A percentile compares a stretch with the other conserved stretches of the same genome.
Conservation (phyloP, 1,140 invertebrate genomes). For the Drosophila sulfurigaster region DNA sequence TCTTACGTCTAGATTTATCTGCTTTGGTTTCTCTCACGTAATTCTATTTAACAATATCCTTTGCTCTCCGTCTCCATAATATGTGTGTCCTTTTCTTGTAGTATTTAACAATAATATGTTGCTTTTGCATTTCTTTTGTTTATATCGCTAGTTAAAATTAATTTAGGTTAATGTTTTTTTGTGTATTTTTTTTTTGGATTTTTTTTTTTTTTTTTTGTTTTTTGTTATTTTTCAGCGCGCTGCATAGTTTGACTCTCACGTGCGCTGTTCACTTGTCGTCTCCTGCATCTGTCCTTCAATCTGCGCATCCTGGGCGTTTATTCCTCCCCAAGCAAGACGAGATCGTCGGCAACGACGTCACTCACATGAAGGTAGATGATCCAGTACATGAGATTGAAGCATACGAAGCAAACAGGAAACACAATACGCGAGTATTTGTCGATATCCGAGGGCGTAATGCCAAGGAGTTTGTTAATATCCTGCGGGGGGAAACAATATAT, state of each 20-base stretch:
- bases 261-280: slow-evolving; percentile 63
- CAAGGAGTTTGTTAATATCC: slow-evolving; percentile 94
- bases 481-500: slow-evolving; percentile 64
- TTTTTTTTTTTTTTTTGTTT: slow-evolving; percentile 23
- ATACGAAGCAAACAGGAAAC: slow-evolving; percentile 98
- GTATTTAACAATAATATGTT: slow-evolving; percentile 80
- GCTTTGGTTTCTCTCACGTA: slow-evolving; percentile 55
- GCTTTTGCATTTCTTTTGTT: slow-evolving; percentile 45
- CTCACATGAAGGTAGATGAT: slow-evolving; percentile 98
- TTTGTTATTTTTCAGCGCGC: slow-evolving; percentile 72
- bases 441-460: slow-evolving; percentile 97
- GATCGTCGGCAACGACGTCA: slow-evolving; percentile 96
- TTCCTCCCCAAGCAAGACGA: slow-evolving; percentile 93
- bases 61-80: slow-evolving; percentile 70
- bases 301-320: slow-evolving; percentile 30
- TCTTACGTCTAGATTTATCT: slow-evolving; percentile 31
- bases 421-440: slow-evolving; percentile 98
- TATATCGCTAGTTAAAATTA: slow-evolving; percentile 82
- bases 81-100: slow-evolving; percentile 57
- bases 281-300: slow-evolving; percentile 14
- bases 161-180: slow-evolving; percentile 52
- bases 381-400: slow-evolving; percentile 99
- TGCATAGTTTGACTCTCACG: slow-evolving; percentile 77
- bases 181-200: slow-evolving; percentile 48
- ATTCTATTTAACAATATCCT: slow-evolving; percentile 82